A percentile compares a stretch with the other conserved stretches of the same genome.
Evolutionary conservation across 2,113 vertebrate species (phyloP).

Genomic region (Oncorhynchus mykiss): DNA sequence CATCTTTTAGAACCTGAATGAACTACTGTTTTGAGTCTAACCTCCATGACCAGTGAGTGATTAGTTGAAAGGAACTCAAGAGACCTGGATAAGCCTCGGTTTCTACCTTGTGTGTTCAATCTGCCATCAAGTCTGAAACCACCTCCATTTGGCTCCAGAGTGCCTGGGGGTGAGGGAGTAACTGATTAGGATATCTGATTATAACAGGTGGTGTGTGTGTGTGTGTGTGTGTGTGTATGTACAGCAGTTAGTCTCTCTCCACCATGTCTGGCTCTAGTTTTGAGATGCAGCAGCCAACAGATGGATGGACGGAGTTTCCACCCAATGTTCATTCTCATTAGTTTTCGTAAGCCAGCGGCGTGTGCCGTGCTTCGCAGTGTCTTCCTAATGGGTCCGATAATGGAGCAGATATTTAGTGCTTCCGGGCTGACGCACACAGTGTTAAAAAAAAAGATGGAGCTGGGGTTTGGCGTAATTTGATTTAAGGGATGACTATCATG

Average conservation of each 20-base stretch:
- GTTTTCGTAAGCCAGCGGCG: neutral
- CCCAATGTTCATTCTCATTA: constrained; percentile 7
- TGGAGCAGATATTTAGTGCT: neutral
- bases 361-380: constrained; percentile 10
- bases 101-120: neutral
- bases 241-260: no score
- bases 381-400: constrained; percentile 15
- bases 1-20: neutral
- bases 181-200: constrained; percentile 26
- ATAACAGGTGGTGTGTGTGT: neutral
- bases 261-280: no score
- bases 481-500: no score
- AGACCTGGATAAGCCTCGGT: neutral
- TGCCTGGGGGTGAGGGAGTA: constrained; percentile 3
- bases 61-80: neutral
- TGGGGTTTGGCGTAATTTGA: no score
- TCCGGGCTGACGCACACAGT: neutral
- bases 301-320: neutral
- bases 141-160: neutral
- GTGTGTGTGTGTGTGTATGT: no score
- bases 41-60: constrained; percentile 7
- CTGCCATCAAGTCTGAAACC: neutral
- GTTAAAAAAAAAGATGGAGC: no score
- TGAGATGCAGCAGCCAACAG: neutral
- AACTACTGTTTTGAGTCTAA: neutral